phyloP scores from a whole-genome alignment of 1,140 invertebrate genomes.

The Dendroctonus valens region DNA sequence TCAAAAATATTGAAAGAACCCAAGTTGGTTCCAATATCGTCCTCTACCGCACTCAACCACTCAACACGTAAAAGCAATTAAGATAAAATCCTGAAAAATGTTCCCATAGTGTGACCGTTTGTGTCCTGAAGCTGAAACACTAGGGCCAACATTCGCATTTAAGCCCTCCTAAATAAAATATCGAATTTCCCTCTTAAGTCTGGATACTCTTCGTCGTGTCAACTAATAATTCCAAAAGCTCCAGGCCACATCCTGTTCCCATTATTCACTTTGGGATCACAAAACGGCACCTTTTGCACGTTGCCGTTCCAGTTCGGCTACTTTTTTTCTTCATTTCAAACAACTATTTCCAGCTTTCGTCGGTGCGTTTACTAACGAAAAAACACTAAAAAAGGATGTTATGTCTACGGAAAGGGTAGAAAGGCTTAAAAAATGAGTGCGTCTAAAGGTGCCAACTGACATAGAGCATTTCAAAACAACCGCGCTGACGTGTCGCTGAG shows the following conservation, averaged over 20 bases:
- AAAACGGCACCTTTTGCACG: background rate
- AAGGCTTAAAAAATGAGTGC: slow-evolving; percentile 10
- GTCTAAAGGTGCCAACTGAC: background rate
- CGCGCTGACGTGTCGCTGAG: background rate
- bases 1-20: too few species aligned
- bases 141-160: too few species aligned
- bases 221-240: slow-evolving; percentile 3
- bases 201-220: slow-evolving; percentile 2
- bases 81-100: background rate
- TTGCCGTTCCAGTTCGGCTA: background rate
- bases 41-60: background rate
- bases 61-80: background rate
- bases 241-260: background rate
- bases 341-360: slow-evolving; percentile 5
- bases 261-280: slow-evolving; percentile 1
- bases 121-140: too few species aligned
- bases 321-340: background rate
- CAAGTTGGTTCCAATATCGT: too few species aligned
- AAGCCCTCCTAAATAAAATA: background rate
- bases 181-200: slow-evolving; percentile 1
- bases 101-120: too few species aligned
- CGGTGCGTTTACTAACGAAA: background rate
- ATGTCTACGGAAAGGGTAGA: slow-evolving; percentile 3
- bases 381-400: slow-evolving; percentile 11
- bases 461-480: background rate